Conservation (phyloP, 2,888 invertebrate genomes). For the Metacarcinus magister region DNA sequence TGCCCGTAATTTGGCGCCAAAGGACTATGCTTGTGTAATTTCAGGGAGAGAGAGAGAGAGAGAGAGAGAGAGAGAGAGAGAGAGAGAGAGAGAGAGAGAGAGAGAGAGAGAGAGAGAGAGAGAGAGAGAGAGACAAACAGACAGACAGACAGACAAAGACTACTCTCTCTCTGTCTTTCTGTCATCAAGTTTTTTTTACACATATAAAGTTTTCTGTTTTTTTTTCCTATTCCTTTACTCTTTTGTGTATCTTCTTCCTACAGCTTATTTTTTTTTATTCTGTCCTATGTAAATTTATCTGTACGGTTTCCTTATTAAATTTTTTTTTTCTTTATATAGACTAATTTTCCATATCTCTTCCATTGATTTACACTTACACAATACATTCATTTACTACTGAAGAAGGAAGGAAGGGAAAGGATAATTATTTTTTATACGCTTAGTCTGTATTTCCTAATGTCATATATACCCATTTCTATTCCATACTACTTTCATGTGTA, state of each 20-base stretch:
- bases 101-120: background rate
- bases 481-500: background rate
- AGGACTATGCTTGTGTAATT: constrained; percentile 44
- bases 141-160: too few species aligned
- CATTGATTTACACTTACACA: background rate
- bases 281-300: background rate
- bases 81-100: constrained; percentile 39
- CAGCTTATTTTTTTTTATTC: background rate
- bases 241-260: background rate
- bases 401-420: background rate
- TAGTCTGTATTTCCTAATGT: background rate
- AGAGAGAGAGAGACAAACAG: too few species aligned
- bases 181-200: background rate
- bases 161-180: background rate
- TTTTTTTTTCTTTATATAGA: background rate
- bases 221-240: background rate
- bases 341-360: background rate
- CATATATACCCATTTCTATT: background rate
- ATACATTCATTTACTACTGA: background rate
- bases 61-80: constrained; percentile 13
- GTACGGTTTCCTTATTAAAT: background rate
- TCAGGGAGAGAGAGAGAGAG: constrained; percentile 38
- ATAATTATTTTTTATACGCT: background rate
- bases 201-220: background rate
- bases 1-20: constrained; percentile 38